These are phyloP conservation scores for Ennomos quercinarius DNA, from an alignment of 2,888 invertebrate genomes.

Conservation along the genomic window DNA sequence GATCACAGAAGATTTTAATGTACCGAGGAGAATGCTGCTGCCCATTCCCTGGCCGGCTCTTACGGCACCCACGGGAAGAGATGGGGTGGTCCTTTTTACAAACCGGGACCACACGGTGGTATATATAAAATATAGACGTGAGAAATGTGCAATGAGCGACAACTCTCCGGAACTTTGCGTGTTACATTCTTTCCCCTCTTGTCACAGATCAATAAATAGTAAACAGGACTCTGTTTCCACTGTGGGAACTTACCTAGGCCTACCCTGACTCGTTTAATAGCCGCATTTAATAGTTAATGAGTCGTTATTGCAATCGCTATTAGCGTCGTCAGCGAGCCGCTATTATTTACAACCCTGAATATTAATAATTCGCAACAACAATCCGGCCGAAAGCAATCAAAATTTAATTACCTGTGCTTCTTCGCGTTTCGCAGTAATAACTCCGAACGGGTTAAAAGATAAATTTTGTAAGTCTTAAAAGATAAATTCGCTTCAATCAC, in stretches of 20 bases:
- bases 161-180: constrained; percentile 1
- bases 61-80: too few relatives aligned
- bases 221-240: neutral
- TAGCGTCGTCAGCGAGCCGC: constrained; percentile 63
- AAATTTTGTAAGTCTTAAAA: constrained; percentile 81
- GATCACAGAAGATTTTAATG: too few relatives aligned
- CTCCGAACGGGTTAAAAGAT: constrained; percentile 68
- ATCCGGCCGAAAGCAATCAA: constrained; percentile 74
- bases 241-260: constrained; percentile 10
- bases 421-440: constrained; percentile 60
- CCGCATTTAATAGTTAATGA: constrained; percentile 72
- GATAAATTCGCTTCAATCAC: constrained; percentile 83
- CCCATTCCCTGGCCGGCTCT: too few relatives aligned
- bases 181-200: constrained; percentile 8
- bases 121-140: too few relatives aligned
- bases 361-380: constrained; percentile 77
- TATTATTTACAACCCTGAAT: constrained; percentile 72
- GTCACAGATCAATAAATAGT: constrained; percentile 14
- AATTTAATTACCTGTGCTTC: constrained; percentile 76
- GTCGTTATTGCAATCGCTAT: constrained; percentile 72
- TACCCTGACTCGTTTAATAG: constrained; percentile 56
- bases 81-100: too few relatives aligned
- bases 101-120: too few relatives aligned
- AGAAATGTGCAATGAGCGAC: constrained; percentile 7
- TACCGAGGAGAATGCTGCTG: too few relatives aligned